phyloP scores from a whole-genome alignment of 2,797 vertebrate genomes.

The Bradypodion pumilum region DNA sequence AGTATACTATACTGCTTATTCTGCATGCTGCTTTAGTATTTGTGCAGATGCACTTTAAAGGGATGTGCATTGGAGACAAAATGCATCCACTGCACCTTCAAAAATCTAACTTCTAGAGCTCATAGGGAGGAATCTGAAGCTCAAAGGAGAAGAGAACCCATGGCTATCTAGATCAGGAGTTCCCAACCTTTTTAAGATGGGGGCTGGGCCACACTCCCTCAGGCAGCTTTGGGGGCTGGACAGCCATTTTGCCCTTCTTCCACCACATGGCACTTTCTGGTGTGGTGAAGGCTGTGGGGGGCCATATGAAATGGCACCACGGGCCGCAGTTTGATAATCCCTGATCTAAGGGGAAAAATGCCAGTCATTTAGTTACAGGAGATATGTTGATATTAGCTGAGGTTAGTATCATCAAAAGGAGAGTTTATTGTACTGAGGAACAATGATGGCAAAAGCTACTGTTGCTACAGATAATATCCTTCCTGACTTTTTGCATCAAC shows the following conservation, averaged over 20 bases:
- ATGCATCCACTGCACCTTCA: background rate
- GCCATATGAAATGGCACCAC: no score
- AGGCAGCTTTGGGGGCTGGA: no score
- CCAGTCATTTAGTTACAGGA: background rate
- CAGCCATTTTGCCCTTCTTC: no score
- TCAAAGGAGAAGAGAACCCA: background rate
- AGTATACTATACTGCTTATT: background rate
- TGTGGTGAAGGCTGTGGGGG: no score
- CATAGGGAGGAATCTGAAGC: background rate
- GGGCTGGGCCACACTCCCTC: no score
- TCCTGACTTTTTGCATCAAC: constrained; percentile 45
- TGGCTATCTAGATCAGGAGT: no score
- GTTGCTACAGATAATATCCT: constrained; percentile 20
- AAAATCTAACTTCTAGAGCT: background rate
- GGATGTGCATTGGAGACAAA: background rate
- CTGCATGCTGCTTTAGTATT: background rate
- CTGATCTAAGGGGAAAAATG: background rate
- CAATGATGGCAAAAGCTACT: constrained; percentile 34
- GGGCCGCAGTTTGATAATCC: no score
- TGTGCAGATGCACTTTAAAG: background rate
- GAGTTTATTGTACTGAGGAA: background rate
- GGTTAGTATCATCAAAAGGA: constrained; percentile 29
- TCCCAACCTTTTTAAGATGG: no score
- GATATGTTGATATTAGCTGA: background rate
- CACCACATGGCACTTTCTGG: no score